Evolutionary conservation across 2,797 vertebrate species (phyloP).

Genomic region (Poeciliopsis paucimaculata): DNA sequence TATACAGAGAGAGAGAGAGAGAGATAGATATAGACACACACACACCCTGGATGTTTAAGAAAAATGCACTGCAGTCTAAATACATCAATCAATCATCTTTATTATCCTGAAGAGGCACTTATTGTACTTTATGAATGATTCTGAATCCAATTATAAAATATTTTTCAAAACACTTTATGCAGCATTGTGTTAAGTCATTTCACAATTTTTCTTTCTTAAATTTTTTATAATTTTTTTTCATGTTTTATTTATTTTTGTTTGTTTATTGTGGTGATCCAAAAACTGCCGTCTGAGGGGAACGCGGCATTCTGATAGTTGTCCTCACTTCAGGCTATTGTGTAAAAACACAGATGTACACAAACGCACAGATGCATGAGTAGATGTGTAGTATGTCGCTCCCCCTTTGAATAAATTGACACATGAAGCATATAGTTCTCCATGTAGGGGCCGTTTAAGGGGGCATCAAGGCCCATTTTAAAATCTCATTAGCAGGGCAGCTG

Average conservation of each 20-base stretch:
- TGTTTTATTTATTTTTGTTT: background rate
- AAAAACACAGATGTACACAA: slow-evolving; percentile 60
- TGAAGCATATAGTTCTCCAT: slow-evolving; percentile 81
- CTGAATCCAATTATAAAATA: background rate
- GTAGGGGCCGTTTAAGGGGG: slow-evolving; percentile 78
- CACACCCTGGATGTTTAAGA: too few relatives aligned
- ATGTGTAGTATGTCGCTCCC: slow-evolving; percentile 44
- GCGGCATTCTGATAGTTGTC: slow-evolving; percentile 46
- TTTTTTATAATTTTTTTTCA: background rate
- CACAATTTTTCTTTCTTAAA: background rate
- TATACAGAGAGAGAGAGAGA: too few relatives aligned
- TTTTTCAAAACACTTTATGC: background rate
- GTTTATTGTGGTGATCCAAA: slow-evolving; percentile 26
- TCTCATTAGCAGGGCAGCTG: slow-evolving; percentile 85
- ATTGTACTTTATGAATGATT: background rate
- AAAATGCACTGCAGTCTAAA: background rate
- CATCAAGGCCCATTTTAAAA: slow-evolving; percentile 84
- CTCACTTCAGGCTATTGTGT: slow-evolving; percentile 67
- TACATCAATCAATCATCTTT: background rate
- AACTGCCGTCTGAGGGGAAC: slow-evolving; percentile 21
- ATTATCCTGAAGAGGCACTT: too few relatives aligned
- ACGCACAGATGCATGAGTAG: slow-evolving; percentile 61
- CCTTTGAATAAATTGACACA: slow-evolving; percentile 75
- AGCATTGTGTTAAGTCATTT: background rate
- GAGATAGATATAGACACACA: too few relatives aligned